phyloP scores from a whole-genome alignment of 2,888 invertebrate species.

The Dione vanillae region DNA sequence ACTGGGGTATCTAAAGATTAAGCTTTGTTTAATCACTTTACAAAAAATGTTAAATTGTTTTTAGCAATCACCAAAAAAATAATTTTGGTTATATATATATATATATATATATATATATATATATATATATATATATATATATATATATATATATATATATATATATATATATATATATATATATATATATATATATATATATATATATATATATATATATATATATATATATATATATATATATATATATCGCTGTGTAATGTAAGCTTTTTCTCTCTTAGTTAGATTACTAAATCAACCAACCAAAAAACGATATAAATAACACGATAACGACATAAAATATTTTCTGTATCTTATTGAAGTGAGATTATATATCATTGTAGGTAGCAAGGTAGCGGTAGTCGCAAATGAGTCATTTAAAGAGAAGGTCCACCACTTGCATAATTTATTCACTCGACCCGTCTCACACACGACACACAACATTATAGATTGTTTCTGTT shows the following conservation, averaged over 20 bases:
- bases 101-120: too few relatives aligned
- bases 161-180: too few relatives aligned
- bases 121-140: too few relatives aligned
- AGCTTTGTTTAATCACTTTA: conserved; percentile 28
- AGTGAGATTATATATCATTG: not conserved
- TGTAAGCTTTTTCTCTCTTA: too few relatives aligned
- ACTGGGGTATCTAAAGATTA: conserved; percentile 31
- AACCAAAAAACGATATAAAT: not conserved
- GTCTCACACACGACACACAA: conserved; percentile 46
- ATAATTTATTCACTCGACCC: conserved; percentile 64
- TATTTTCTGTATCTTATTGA: not conserved
- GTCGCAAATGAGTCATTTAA: conserved; percentile 72
- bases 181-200: too few relatives aligned
- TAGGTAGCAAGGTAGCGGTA: conserved; percentile 38
- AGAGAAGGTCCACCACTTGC: conserved; percentile 66
- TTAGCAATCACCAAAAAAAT: conserved; percentile 6
- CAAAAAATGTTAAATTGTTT: conserved; percentile 30
- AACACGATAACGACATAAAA: too few relatives aligned
- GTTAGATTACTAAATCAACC: not conserved
- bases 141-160: too few relatives aligned
- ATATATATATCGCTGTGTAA: too few relatives aligned
- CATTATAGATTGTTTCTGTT: conserved; percentile 44
- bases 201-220: too few relatives aligned
- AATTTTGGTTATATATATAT: too few relatives aligned
- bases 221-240: too few relatives aligned